phyloP scores from a whole-genome alignment of 2,113 vertebrate species.

The Lepidothrix coronata region DNA sequence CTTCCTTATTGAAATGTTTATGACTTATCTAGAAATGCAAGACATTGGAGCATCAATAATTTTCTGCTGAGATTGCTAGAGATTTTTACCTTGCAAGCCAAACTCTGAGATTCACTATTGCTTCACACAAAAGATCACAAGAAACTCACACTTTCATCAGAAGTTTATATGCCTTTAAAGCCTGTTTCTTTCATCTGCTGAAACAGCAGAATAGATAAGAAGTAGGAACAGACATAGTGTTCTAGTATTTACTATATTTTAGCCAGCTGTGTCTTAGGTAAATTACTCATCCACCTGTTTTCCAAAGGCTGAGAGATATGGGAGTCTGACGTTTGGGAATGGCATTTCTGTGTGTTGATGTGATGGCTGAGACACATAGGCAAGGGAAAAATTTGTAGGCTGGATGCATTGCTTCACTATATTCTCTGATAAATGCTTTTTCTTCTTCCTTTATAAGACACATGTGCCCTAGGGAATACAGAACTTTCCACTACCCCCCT shows the following conservation, averaged over 20 bases:
- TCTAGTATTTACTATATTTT: constrained; percentile 13
- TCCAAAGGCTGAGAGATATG: not conserved
- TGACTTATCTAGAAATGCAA: not conserved
- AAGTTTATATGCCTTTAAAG: not conserved
- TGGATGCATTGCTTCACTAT: not conserved
- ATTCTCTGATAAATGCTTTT: not conserved
- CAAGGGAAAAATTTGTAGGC: not conserved
- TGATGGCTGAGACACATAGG: not conserved
- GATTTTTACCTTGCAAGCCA: not conserved
- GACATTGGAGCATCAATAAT: not conserved
- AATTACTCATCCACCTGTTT: not conserved
- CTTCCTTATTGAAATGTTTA: not conserved
- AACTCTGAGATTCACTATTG: not conserved
- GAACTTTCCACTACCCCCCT: not conserved
- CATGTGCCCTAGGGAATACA: not conserved
- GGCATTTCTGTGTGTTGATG: not conserved
- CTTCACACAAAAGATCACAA: not conserved
- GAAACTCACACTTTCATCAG: not conserved
- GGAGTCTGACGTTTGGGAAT: not conserved
- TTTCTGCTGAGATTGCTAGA: not conserved
- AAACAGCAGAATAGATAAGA: constrained; percentile 34
- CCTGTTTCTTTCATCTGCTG: not conserved
- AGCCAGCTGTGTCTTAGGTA: not conserved
- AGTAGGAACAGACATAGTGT: not conserved
- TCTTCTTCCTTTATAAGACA: not conserved